Evolutionary conservation across 2,888 invertebrate genomes (phyloP).

Genomic region (Drosophila koepferae): DNA sequence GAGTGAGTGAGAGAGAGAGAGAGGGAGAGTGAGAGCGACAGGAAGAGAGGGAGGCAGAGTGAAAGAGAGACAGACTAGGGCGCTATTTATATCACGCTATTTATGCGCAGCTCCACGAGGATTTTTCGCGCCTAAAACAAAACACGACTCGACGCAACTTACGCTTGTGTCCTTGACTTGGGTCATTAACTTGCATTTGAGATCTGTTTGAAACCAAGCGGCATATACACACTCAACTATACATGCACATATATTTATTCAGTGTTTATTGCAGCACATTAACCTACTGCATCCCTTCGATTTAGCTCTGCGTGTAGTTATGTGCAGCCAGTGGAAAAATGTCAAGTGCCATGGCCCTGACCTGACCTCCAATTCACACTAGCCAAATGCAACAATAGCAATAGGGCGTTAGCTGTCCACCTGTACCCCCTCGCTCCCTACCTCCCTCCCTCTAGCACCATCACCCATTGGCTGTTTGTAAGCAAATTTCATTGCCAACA

Average conservation of each 20-base stretch:
- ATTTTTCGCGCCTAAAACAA: slow-evolving; percentile 49
- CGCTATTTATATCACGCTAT: slow-evolving; percentile 62
- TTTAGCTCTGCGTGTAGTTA: neutral
- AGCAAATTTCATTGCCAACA: slow-evolving; percentile 74
- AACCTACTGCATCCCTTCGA: slow-evolving; percentile 25
- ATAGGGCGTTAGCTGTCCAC: neutral
- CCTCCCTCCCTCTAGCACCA: neutral
- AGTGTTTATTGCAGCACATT: slow-evolving; percentile 26
- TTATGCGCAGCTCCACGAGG: slow-evolving; percentile 39
- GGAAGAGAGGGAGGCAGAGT: neutral
- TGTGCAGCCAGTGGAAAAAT: slow-evolving; percentile 61
- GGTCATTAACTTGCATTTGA: slow-evolving; percentile 80
- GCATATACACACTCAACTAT: neutral
- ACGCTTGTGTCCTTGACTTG: slow-evolving; percentile 81
- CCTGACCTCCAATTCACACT: slow-evolving; percentile 74
- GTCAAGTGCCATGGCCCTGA: slow-evolving; percentile 81
- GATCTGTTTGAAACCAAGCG: slow-evolving; percentile 3
- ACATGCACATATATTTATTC: neutral
- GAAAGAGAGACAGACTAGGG: slow-evolving; percentile 5
- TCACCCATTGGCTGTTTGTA: slow-evolving; percentile 33
- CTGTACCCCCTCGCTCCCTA: neutral
- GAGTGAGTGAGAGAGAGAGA: neutral
- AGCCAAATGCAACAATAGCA: slow-evolving; percentile 20
- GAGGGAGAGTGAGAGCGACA: neutral
- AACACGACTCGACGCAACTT: slow-evolving; percentile 2